Evolutionary conservation across 2,888 invertebrate species (phyloP), one percentile per base, ranked within the genome.

Genomic region (Caenorhabditis sp.): DNA sequence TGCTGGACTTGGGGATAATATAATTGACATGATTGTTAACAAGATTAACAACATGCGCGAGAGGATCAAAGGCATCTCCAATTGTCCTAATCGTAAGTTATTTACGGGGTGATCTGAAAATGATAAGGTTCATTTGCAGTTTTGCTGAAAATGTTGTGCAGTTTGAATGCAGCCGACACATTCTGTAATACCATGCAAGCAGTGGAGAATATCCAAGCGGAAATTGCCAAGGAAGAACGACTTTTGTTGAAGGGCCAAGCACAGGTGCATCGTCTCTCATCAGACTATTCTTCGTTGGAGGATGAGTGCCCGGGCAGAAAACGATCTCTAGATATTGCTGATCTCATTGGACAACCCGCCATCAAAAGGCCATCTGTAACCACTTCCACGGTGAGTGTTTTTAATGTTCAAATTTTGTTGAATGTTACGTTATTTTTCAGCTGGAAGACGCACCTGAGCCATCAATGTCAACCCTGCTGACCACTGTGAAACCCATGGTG

Each of bases 31-130:
- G 45, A 70, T 70, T 11, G 53, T 70, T 1, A 70, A 17, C 8
- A 70, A 61, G 37, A 70, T 70, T 22, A 70, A 70, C 20, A 70
- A 70, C 24, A 70, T 70, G 70, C 22, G 70, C 26, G 70, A 70
- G 13, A 59, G 52, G 13, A 52, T 70, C 27, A 70, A 70, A 17
- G 59, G 70, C 3, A 70, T 70, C 7, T 52, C 70, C 15, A 70
- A 32, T 17, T 70, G 70, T 27, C 43, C 70, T 1, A 70, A 70
- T 15, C 26, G 70, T 70, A 17, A 70, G 32, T 22, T n/a, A n/a
- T n/a, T n/a, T n/a, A n/a, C n/a, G n/a, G n/a, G n/a, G n/a, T n/a
- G n/a, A n/a, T n/a, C n/a, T n/a, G n/a, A n/a, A n/a, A n/a, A n/a
- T n/a, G n/a, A n/a, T n/a, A n/a, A n/a, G n/a, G n/a, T 45, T 22